Evolutionary conservation across 1,140 invertebrate species (phyloP), one percentile per base, ranked within the genome.

Genomic region (Neelides sp.): DNA sequence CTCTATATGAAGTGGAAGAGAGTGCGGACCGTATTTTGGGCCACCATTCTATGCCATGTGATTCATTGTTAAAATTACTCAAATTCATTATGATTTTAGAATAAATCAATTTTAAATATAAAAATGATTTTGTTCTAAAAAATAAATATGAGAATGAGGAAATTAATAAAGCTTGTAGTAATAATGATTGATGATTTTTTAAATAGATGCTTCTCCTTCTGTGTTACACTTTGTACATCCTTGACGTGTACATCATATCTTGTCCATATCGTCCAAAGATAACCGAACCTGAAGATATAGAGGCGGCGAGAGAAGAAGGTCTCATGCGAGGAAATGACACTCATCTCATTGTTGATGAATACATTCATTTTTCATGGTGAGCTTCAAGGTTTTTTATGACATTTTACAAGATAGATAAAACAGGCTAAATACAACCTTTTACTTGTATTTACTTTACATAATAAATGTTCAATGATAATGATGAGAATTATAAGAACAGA

Each of bases 21-120:
- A 59, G 85, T 88, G 43, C 71, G 84, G 27, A 84, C 84, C 64
- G 86, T 86, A 64, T 88, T 88, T 60, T 69, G 87, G 0, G 71
- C 85, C 47, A 85, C 81, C 61, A 69, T 88, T 23, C 69, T 83
- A 17, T 86, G 83, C 63, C 83, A 88, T 59, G 75, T 80, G 0
- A 62, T 39, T n/a, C 20, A 34, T 35, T 34, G 10, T 47, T 39
- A 26, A 4, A 37, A 13, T 10, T 47, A 4, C 4, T 32, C 23
- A 48, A 37, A 15, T 23, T 5, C n/a, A n/a, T n/a, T n/a, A n/a
- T n/a, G n/a, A n/a, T n/a, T n/a, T n/a, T n/a, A n/a, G n/a, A n/a
- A n/a, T n/a, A n/a, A n/a, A n/a, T n/a, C n/a, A n/a, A n/a, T n/a
- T n/a, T n/a, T n/a, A n/a, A n/a, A n/a, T n/a, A n/a, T n/a, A n/a